A percentile compares a stretch with the other conserved stretches of the same genome.
Conservation (phyloP, 1,140 invertebrate species). For the Campoletis sonorensis region DNA sequence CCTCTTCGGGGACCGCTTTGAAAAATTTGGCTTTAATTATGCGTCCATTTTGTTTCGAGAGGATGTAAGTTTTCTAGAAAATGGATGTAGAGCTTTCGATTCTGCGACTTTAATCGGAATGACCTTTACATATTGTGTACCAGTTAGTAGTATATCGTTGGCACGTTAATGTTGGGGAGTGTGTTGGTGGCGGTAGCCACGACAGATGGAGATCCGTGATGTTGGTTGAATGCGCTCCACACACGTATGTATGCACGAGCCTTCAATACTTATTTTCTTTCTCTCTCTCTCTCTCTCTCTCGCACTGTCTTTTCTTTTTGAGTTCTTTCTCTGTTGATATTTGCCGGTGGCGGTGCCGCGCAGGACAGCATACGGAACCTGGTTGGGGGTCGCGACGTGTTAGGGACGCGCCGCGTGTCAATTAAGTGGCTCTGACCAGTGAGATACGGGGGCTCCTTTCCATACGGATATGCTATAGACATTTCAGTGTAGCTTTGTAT, state of each 20-base stretch:
- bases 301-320: too few species aligned
- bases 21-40: too few species aligned
- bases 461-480: slow-evolving; percentile 66
- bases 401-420: slow-evolving; percentile 75
- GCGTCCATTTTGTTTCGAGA: too few species aligned
- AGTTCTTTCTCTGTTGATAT: not conserved
- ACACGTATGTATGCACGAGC: not conserved
- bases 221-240: slow-evolving; percentile 30
- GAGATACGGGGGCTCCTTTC: slow-evolving; percentile 74
- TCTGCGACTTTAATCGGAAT: not conserved
- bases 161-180: slow-evolving; percentile 6
- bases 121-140: not conserved
- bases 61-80: too few species aligned
- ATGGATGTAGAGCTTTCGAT: too few species aligned
- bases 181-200: slow-evolving; percentile 52
- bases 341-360: slow-evolving; percentile 45
- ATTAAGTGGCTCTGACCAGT: slow-evolving; percentile 74
- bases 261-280: slow-evolving; percentile 2
- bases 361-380: slow-evolving; percentile 49
- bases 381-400: slow-evolving; percentile 73
- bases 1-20: too few species aligned
- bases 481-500: slow-evolving; percentile 2
- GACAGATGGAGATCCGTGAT: slow-evolving; percentile 73
- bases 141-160: slow-evolving; percentile 7
- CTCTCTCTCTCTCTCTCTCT: not conserved